Evolutionary conservation across 2,797 vertebrate species (phyloP).

Genomic region (Rhynchotus rufescens): DNA sequence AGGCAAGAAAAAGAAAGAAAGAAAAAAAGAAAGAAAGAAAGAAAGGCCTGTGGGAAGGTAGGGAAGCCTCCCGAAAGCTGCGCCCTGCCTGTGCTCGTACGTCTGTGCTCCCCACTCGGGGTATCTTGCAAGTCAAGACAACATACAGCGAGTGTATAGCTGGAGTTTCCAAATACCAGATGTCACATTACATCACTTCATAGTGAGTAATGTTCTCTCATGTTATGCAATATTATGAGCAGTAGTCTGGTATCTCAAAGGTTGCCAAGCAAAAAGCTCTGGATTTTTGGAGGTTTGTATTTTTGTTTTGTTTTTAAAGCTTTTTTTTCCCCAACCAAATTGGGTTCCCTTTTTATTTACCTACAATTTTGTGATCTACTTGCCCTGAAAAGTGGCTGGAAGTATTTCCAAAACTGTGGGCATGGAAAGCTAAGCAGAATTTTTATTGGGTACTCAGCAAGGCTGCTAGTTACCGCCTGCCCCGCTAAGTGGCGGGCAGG

Average conservation of each 20-base stretch:
- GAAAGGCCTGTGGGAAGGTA: neutral
- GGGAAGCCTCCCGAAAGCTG: neutral
- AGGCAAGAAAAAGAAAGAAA: neutral
- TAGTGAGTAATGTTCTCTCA: neutral
- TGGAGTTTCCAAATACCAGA: conserved; percentile 34
- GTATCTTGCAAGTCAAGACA: neutral
- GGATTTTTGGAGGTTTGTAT: neutral
- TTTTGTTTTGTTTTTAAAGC: neutral
- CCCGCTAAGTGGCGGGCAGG: neutral
- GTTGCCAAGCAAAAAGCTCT: conserved; percentile 13
- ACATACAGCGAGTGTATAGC: neutral
- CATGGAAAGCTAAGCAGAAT: neutral
- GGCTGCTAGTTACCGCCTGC: too few relatives aligned
- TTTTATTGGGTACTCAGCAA: neutral
- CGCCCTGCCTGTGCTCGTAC: neutral
- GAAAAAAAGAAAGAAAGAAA: neutral
- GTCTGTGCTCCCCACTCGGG: neutral
- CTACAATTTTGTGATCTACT: neutral
- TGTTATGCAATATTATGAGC: neutral
- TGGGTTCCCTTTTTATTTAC: neutral
- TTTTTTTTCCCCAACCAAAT: neutral
- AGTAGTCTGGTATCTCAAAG: neutral
- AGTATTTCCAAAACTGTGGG: neutral
- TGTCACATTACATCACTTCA: neutral
- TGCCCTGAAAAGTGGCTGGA: neutral